Evolutionary conservation across 2,888 invertebrate genomes (phyloP), one percentile per base, ranked within the genome.

Genomic region (Oligia strigilis): DNA sequence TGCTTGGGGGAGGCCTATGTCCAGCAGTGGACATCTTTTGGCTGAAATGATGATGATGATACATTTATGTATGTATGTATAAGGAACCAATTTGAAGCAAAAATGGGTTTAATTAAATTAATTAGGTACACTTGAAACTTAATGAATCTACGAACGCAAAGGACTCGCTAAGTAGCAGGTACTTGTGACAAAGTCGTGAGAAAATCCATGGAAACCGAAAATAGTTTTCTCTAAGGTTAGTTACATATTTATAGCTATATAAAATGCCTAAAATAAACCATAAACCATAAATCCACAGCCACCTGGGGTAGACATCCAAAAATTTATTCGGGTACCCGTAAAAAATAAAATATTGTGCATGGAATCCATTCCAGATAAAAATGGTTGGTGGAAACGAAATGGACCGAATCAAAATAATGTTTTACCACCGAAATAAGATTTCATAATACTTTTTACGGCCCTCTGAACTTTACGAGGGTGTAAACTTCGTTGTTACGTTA

Each of bases 391-490:
- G 52, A 60, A 80, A 73, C 36, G 79, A 75, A 82, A 87, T 74
- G 67, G 73, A 29, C 52, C 29, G 75, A 71, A 75, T 72, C 55
- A 71, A 77, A 80, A 75, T 77, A 74, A 88, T 75, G 66, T 84
- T 90, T 87, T 85, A 83, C 80, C n/a, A 69, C 82, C 52, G 43
- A 78, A 84, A 88, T 86, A 85, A 81, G 75, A 82, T 78, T 89
- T 75, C 60, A 78, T 78, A 76, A 76, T 60, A 76, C 64, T 78
- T 84, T 83, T 88, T 79, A 87, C 72, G 69, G 66, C 43, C 29
- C 43, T 71, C n/a, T 75, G 72, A 82, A 77, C 40, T 86, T 88
- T 82, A 88, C 60, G 86, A 79, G 69, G 74, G 60, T 66, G 49
- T 84, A 77, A 87, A 80, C 58, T 81, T 19, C 29, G 62, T 69